Percentiles rank a stretch among this genome's conserved stretches.
Conservation (phyloP, 2,113 vertebrate genomes). For the Python bivittatus region DNA sequence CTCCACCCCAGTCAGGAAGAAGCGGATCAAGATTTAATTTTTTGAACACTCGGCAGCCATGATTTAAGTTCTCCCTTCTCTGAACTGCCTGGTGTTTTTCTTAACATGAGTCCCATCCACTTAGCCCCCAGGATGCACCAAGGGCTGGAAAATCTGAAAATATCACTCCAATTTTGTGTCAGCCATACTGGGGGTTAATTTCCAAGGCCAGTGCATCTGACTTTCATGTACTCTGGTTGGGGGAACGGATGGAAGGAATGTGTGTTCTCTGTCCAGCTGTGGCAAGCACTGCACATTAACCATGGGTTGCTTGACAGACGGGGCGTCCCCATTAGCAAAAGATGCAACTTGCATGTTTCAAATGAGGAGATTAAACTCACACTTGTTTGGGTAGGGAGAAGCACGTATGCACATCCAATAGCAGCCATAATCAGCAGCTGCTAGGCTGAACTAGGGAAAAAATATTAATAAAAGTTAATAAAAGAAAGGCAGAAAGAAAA, state of each 20-base stretch:
- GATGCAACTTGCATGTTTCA: neutral
- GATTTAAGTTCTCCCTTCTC: neutral
- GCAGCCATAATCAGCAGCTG: neutral
- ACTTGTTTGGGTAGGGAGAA: neutral
- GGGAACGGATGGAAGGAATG: no score
- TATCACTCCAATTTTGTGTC: neutral
- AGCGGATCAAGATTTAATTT: neutral
- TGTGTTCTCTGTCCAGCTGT: neutral
- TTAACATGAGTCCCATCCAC: neutral
- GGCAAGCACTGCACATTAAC: neutral
- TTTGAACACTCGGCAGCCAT: neutral
- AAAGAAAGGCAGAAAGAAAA: neutral
- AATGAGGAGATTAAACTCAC: neutral
- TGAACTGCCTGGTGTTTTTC: neutral
- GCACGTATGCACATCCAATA: neutral
- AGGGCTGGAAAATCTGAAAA: neutral
- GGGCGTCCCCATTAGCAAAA: neutral
- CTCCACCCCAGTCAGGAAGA: neutral
- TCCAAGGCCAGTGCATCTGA: neutral
- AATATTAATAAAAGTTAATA: neutral
- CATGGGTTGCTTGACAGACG: neutral
- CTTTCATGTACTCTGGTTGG: neutral
- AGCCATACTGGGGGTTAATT: neutral
- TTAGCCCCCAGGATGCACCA: neutral
- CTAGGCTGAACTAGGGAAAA: neutral